A percentile compares a stretch with the other conserved stretches of the same genome.
Conservation (phyloP, 1,140 invertebrate genomes). For the Euura lappo region DNA sequence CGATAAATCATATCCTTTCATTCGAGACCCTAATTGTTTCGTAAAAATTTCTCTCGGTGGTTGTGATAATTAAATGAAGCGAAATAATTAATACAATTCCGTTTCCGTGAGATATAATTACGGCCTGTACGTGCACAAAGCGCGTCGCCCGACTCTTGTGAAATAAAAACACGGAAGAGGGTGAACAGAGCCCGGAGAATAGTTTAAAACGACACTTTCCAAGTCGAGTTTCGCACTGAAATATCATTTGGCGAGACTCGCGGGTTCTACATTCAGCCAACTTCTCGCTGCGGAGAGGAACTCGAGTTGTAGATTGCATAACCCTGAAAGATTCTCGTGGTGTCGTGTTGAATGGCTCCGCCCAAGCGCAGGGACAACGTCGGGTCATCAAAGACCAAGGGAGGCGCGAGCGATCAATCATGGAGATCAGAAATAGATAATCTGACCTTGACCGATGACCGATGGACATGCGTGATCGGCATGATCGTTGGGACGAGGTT, state of each 20-base stretch:
- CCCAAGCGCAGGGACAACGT: neutral
- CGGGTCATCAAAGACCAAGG: neutral
- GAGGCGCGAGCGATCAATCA: slow-evolving; percentile 5
- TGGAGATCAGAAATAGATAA: slow-evolving; percentile 32
- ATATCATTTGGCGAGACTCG: neutral
- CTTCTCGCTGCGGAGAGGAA: neutral
- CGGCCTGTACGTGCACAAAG: too few species aligned
- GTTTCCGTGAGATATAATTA: too few species aligned
- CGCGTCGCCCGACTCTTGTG: too few species aligned
- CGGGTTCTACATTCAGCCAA: neutral
- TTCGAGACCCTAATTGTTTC: too few species aligned
- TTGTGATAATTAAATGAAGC: too few species aligned
- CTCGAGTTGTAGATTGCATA: neutral
- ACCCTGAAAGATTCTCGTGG: neutral
- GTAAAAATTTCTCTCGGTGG: too few species aligned
- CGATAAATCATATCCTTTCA: too few species aligned
- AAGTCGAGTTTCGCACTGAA: neutral
- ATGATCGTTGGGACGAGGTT: slow-evolving; percentile 41
- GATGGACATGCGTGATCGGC: slow-evolving; percentile 45
- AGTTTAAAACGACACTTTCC: neutral
- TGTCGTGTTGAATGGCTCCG: neutral
- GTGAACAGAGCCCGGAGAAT: neutral
- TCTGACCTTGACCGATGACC: slow-evolving; percentile 42
- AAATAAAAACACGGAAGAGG: too few species aligned
- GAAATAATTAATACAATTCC: too few species aligned